Evolutionary conservation across 2,797 vertebrate species (phyloP), one percentile per base, ranked within the genome.

Genomic region (Adelosebastes latens): DNA sequence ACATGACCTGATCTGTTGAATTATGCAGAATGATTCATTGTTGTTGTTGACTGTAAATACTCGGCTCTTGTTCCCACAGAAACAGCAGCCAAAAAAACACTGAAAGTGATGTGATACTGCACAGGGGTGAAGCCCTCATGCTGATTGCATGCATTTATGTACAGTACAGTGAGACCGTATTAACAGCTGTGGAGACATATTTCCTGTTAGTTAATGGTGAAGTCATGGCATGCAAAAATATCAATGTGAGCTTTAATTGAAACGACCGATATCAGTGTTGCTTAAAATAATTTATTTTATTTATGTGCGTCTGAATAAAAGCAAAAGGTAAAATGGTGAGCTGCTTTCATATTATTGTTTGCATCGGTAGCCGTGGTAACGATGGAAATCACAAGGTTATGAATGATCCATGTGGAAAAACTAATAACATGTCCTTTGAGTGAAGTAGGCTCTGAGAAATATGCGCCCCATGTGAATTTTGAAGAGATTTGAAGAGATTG

Each of bases 221-320:
- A 5, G 25, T 79, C 52, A n/a, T 20, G 29, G 52, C 64, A 81
- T 75, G 61, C 42, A 73, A 58, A 82, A 60, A 60, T 72, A 24
- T 80, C 61, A 77, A 80, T 66, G 32, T 87, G 61, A 68, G 61
- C 72, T 84, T 55, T 9, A 62, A 59, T 42, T 80, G 22, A 71
- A 75, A 66, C 14, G 18, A 65, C 16, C 49, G 6, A 76, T 79
- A 71, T 83, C 69, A 61, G 9, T 81, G 79, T 84, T 71, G 58
- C 32, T 75, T 70, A 10, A 53, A 75, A 74, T 56, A 0, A 39
- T 69, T 24, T 52, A 20, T 84, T 84, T 76, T 65, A 52, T 84
- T 77, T 42, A 59, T 68, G 22, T 69, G 56, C 67, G 64, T 72
- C 69, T 81, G 18, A 90, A 91, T 90, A 86, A 91, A 91, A 79